Conservation (phyloP, 35 echinoderm and acorn worm genomes). For the Acanthaster planci region DNA sequence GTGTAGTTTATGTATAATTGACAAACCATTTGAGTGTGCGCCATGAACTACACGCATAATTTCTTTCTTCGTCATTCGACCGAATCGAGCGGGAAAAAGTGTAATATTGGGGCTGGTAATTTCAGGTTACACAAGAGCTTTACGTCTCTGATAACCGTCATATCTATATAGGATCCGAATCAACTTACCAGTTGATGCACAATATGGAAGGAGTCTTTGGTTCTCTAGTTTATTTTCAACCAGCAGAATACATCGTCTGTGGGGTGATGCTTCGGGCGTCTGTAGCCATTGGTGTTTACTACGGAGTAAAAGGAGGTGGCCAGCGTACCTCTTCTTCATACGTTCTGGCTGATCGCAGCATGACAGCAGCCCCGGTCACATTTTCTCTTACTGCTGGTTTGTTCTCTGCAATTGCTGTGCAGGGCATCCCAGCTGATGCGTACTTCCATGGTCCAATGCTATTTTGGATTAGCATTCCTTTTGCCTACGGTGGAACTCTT, state of each 20-base stretch:
- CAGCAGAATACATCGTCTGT: neutral
- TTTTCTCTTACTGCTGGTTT: neutral
- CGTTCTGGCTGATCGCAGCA: neutral
- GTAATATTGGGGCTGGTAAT: no score
- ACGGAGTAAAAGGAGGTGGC: neutral
- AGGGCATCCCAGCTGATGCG: slow-evolving; percentile 1
- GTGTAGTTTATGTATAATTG: no score
- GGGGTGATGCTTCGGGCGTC: neutral
- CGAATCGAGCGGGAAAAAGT: no score
- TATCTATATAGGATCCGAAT: no score
- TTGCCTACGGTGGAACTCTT: neutral
- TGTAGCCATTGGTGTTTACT: neutral
- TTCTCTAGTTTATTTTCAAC: no score
- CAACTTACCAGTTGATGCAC: no score
- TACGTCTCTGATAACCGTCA: no score
- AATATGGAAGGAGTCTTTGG: no score
- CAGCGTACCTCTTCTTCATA: neutral
- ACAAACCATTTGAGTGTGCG: no score
- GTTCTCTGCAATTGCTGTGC: neutral
- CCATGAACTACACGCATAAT: no score
- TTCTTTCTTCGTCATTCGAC: no score
- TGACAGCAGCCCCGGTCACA: neutral
- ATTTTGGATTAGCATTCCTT: neutral
- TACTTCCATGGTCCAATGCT: neutral
- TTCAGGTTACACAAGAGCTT: no score